Percentiles rank a stretch among this genome's conserved stretches.
Conservation (phyloP, 2,888 invertebrate species). For the Cremastinae sp. region DNA sequence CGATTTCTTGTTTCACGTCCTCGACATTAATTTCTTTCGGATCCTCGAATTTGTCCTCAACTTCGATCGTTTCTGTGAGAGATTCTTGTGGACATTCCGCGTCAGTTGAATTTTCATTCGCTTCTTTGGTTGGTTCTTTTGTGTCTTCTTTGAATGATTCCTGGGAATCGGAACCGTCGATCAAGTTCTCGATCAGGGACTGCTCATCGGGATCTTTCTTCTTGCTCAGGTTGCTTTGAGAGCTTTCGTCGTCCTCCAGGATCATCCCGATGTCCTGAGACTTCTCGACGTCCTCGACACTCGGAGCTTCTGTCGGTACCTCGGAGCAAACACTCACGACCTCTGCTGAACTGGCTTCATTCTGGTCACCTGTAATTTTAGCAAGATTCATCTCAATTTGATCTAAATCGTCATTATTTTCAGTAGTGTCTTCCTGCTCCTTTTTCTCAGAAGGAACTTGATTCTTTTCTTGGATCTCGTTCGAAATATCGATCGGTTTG, state of each 20-base stretch:
- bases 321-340: conserved; percentile 69
- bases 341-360: conserved; percentile 67
- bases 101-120: conserved; percentile 40
- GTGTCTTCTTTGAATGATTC: conserved; percentile 68
- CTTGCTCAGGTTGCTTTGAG: conserved; percentile 61
- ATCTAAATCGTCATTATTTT: conserved; percentile 60
- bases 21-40: conserved; percentile 32
- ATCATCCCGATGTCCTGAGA: conserved; percentile 73
- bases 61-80: conserved; percentile 52
- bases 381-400: conserved; percentile 72
- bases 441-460: conserved; percentile 38
- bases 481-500: conserved; percentile 11
- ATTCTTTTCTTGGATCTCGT: conserved; percentile 31
- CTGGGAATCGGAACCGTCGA: conserved; percentile 64
- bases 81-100: conserved; percentile 27
- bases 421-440: conserved; percentile 38
- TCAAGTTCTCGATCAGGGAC: conserved; percentile 64
- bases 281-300: conserved; percentile 71
- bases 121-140: conserved; percentile 55
- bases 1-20: conserved; percentile 10
- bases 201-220: conserved; percentile 67
- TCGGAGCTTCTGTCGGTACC: conserved; percentile 66
- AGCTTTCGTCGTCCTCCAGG: conserved; percentile 71
- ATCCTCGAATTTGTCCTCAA: conserved; percentile 46
- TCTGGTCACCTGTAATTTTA: conserved; percentile 72